Conservation (phyloP, 2,797 vertebrate genomes). For the Amblyraja radiata region DNA sequence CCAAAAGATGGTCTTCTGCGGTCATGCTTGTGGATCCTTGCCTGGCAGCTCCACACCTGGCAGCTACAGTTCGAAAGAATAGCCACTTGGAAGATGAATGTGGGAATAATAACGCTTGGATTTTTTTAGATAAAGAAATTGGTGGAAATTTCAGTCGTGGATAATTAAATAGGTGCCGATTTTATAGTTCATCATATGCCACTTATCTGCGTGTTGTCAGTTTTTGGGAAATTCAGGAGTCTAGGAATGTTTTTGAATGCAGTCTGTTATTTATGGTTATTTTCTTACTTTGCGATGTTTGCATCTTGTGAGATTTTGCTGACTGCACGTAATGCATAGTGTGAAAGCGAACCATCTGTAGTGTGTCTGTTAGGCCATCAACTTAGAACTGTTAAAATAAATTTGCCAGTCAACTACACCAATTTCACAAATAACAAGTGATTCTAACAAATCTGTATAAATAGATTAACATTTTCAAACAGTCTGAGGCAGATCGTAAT, state of each 20-base stretch:
- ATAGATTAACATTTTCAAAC: not conserved
- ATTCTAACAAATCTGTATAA: not conserved
- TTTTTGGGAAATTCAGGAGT: not conserved
- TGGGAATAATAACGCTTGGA: not conserved
- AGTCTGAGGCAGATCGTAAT: too few species aligned
- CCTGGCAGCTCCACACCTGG: too few species aligned
- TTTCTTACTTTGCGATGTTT: not conserved
- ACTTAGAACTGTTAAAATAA: not conserved
- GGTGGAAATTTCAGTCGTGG: not conserved
- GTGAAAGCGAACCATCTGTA: slow-evolving; percentile 21
- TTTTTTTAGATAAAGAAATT: not conserved
- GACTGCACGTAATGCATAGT: not conserved
- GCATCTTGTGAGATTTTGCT: not conserved
- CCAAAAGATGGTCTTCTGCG: not conserved
- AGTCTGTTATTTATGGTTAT: not conserved
- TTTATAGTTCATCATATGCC: not conserved
- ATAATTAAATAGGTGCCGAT: too few species aligned
- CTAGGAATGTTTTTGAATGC: not conserved
- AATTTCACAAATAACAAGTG: not conserved
- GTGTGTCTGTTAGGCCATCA: not conserved
- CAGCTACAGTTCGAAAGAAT: not conserved
- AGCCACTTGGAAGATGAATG: not conserved
- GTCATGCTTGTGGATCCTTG: too few species aligned
- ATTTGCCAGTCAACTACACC: not conserved
- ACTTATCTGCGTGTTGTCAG: not conserved